Base-by-base conservation (phyloP, 2,888 invertebrate species). In the Apamea sordens region DNA sequence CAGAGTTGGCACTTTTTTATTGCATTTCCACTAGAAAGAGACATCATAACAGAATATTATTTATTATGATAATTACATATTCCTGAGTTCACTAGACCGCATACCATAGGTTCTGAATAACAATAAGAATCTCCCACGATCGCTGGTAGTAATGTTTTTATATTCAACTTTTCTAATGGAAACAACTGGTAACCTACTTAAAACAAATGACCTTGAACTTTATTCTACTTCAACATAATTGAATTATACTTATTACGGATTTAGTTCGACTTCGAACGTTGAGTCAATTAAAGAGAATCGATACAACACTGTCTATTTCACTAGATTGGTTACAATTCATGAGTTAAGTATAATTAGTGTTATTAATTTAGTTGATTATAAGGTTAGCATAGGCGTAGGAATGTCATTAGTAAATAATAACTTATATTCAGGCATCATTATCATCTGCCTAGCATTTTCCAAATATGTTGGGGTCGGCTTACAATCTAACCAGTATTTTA, bases 271-370 rank as follows among this genome's bases (percentile, higher is more conserved):
- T 64, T 83, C 73, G 69, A 68, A 59, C 15, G 15, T 21, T 24
- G 21, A 73, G 50, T 56, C 28, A 67, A 82, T 81, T 64, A 83
- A 77, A 36, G 56, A 70, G 21, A 77, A 83, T 69, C 69, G 59
- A 77, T 69, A 59, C 24, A 32, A 2, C 41, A 15, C 41, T 41
- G 36, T 69, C 10, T 21, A n/a, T 80, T 80, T 53, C 24, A 28
- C 10, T 50, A 28, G 63, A 65, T 47, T 13, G 7, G 1, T 73
- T 41, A 28, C 36, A 32, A 56, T 36, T 72, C 53, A 77, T 77
- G 44, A 44, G 28, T 50, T 32, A 64, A 70, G 18, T 44, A 18
- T 13, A 15, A 59, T 18, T 59, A n/a, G 10, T 24, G 44, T 73
- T 47, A 47, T 64, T 59, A 28, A n/a, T 72, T 61, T 28, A 28